Evolutionary conservation across 2,113 vertebrate genomes (phyloP).

Genomic region (Eretmochelys imbricata): DNA sequence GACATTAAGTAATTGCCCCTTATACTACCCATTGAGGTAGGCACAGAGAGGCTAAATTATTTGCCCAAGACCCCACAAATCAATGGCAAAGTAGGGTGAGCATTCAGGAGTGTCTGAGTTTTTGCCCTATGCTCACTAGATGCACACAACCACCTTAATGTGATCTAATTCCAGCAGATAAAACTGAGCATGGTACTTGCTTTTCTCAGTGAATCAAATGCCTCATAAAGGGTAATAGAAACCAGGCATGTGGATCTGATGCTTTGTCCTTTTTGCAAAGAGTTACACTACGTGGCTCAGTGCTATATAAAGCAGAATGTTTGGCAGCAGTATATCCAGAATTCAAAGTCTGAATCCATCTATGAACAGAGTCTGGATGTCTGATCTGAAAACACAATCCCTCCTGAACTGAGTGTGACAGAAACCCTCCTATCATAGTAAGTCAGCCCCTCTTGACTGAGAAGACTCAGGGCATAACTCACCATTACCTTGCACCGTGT

Average conservation of each 20-base stretch:
- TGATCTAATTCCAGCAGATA: background rate
- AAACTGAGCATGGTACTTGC: background rate
- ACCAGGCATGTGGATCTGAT: background rate
- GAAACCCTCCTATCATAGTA: background rate
- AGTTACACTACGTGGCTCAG: background rate
- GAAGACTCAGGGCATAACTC: background rate
- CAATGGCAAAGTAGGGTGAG: background rate
- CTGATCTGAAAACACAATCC: background rate
- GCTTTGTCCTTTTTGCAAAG: background rate
- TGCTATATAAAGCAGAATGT: background rate
- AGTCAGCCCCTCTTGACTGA: background rate
- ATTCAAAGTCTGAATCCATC: background rate
- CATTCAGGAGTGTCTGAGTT: rapidly evolving
- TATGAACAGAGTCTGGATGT: background rate
- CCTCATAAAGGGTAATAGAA: background rate
- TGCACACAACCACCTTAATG: background rate
- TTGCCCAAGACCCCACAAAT: background rate
- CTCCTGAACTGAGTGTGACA: rapidly evolving
- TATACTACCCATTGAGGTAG: background rate
- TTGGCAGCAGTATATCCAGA: background rate
- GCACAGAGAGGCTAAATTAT: background rate
- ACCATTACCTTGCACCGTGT: background rate
- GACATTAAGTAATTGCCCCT: background rate
- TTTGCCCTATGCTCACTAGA: background rate
- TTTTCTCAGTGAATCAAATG: background rate